These are phyloP conservation scores for Athalia circularis DNA, from an alignment of 2,888 invertebrate species.

Conservation along the genomic window DNA sequence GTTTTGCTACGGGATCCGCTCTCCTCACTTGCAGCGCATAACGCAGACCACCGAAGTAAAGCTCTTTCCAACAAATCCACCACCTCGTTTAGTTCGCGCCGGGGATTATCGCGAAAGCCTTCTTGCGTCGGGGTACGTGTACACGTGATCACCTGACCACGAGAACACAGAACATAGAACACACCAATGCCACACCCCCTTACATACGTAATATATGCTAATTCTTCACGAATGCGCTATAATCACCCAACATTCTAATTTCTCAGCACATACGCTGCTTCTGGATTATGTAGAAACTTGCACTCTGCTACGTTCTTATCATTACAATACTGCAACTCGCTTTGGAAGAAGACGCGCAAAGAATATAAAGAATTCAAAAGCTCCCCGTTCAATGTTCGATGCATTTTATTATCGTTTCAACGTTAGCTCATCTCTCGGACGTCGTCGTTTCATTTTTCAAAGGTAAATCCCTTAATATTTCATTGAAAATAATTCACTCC, in stretches of 20 bases:
- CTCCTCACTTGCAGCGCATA: not conserved
- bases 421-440: no score
- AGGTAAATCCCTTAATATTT: no score
- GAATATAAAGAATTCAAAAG: no score
- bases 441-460: no score
- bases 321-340: no score
- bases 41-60: slow-evolving; percentile 60
- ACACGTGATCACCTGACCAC: slow-evolving; percentile 65
- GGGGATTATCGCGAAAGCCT: slow-evolving; percentile 69
- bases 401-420: no score
- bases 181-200: not conserved
- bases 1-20: not conserved
- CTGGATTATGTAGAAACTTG: not conserved
- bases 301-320: no score
- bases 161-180: slow-evolving; percentile 41
- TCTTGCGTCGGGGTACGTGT: slow-evolving; percentile 65
- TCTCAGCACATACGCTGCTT: slow-evolving; percentile 7
- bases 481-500: no score
- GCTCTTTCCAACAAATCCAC: slow-evolving; percentile 74
- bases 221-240: slow-evolving; percentile 62
- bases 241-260: slow-evolving; percentile 52
- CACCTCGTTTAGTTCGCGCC: slow-evolving; percentile 71
- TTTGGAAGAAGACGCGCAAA: no score
- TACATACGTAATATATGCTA: slow-evolving; percentile 64
- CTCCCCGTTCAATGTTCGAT: no score